A percentile compares a stretch with the other conserved stretches of the same genome.
Evolutionary conservation across 2,113 vertebrate genomes (phyloP).

Genomic region (Leucopsar rothschildi): DNA sequence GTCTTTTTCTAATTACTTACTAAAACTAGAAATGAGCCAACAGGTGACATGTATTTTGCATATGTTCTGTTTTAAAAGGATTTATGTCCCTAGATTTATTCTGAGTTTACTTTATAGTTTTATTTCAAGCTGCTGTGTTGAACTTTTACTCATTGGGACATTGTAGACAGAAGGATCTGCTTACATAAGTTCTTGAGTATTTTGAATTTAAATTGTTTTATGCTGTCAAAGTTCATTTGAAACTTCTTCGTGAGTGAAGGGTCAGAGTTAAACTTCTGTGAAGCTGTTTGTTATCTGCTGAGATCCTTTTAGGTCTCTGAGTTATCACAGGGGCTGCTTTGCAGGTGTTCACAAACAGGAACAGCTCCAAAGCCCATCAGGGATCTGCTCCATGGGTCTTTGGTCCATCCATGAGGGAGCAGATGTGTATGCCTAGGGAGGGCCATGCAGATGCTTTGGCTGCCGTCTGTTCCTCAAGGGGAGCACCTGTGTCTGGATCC

Average conservation of each 20-base stretch:
- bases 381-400: rapidly evolving
- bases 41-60: neutral
- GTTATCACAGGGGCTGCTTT: rapidly evolving
- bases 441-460: rapidly evolving
- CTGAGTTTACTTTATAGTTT: neutral
- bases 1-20: neutral
- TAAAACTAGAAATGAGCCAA: neutral
- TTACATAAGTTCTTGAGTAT: neutral
- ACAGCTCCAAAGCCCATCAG: rapidly evolving
- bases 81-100: neutral
- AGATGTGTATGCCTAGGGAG: neutral
- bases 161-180: neutral
- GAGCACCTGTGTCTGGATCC: neutral
- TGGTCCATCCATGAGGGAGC: rapidly evolving
- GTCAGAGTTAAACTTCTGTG: neutral
- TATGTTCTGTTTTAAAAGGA: neutral
- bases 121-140: neutral
- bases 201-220: neutral
- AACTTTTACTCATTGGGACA: neutral
- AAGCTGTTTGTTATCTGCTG: neutral
- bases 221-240: neutral
- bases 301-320: neutral
- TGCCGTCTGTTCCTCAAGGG: rapidly evolving
- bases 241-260: neutral
- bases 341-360: neutral